Evolutionary conservation across 2,888 invertebrate species (phyloP), one percentile per base, ranked within the genome.

Genomic region (Abscondita cerata): DNA sequence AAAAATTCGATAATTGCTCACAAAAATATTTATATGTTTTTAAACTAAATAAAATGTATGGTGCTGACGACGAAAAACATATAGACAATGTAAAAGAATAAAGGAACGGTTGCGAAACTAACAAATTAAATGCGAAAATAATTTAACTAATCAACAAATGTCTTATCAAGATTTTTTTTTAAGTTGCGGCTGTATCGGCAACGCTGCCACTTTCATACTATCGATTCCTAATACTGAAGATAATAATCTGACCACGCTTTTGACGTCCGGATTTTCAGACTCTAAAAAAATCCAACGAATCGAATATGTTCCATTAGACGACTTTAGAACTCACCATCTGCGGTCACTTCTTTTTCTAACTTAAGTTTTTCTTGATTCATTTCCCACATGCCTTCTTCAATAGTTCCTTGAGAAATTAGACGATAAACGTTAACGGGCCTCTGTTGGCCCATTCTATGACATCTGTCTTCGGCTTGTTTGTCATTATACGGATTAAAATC

Each of bases 401-500:
- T 93, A 9, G 96, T 95, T 53, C 89, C 90, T 72, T 91, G 86
- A 64, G 92, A 89, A 63, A 98, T 84, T 52, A 98, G 83, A 71
- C 96, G 86, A 78, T 93, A 90, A 63, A 98, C 93, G 36, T 85
- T 88, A 5, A 98, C 98, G 0, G 93, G 91, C 68, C 92, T 91
- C 1, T 84, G 87, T 75, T 91, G 91, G 0, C 91, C 91, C 86
- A 91, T 87, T 20, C 91, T 82, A 77, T 91, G 91, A 76, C 90
- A 90, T 66, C 91, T 84, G 82, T 98, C 98, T 79, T 98, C 97
- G 0, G 98, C 98, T 81, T 97, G 96, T 80, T 96, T 97, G 80
- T 98, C 98, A 79, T 98, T 98, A 81, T 98, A 97, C 0, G 98
- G 98, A 83, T 98, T 98, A 80, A 96, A 97, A 83, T 98, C 98